Evolutionary conservation across 1,140 invertebrate genomes (phyloP), one percentile per base, ranked within the genome.

Genomic region (Caenorhabditis remanei): DNA sequence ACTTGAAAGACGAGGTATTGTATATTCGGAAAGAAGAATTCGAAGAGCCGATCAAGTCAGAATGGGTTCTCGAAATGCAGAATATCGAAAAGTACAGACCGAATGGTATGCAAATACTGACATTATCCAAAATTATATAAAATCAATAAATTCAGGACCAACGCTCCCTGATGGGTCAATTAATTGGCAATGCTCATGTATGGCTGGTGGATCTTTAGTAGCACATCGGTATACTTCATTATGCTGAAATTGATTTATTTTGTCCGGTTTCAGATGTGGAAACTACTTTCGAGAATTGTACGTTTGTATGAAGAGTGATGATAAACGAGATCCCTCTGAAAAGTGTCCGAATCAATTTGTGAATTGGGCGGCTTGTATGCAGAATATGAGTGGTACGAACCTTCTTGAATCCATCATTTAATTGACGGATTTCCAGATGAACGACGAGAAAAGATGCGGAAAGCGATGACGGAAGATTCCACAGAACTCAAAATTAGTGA

Each of bases 101-200:
- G 55, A 32, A 75, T 75, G 85, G 85, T 85, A 82, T 40, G 6
- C 6, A 55, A n/a, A 46, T 8, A 8, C 46, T 32, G 0, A 9
- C 46, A 71, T 7, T 2, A 24, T 13, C 3, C 19, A 61, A 48
- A 14, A 2, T 55, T 7, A 14, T 55, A 21, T 1, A 32, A 32
- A 0, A 32, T 32, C 2, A 14, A 50, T 16, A 19, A n/a, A 11
- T 85, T 50, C 61, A 65, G 84, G 84, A 48, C 85, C 85, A 8
- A 19, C n/a, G 6, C 40, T 85, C 41, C 63, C 85, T 6, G 85
- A 85, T 79, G 65, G 65, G 7, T 75, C 85, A 4, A 85, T 85
- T 50, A 85, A 85, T 24, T 85, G 85, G 85, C 63, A 85, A 48
- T 85, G 85, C 24, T 4, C 63, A n/a, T 85, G 85, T 46, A 85